Percentiles rank a stretch among this genome's conserved stretches.
These are phyloP conservation scores for Priocnemis perturbator DNA, from an alignment of 2,888 invertebrate species.

Conservation along the genomic window DNA sequence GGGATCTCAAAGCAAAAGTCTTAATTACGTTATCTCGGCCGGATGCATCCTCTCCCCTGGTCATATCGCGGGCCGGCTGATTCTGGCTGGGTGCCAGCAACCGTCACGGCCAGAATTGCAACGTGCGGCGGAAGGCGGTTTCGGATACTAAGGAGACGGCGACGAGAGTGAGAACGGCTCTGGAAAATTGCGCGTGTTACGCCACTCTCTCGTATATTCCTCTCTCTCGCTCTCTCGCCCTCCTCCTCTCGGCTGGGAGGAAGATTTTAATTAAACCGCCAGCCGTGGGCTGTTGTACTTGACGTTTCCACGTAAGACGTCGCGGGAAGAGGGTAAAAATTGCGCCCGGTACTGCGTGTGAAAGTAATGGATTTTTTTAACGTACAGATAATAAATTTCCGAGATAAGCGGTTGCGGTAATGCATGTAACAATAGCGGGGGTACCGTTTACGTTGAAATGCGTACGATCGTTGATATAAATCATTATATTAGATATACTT, in stretches of 20 bases:
- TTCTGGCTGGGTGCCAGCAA: constrained; percentile 61
- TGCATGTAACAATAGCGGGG: too few relatives aligned
- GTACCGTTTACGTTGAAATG: too few relatives aligned
- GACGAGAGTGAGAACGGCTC: constrained; percentile 16
- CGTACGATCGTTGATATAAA: too few relatives aligned
- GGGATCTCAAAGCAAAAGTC: constrained; percentile 59
- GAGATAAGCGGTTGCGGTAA: too few relatives aligned
- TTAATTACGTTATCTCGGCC: constrained; percentile 68
- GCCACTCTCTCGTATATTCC: not conserved
- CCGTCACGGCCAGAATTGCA: constrained; percentile 59
- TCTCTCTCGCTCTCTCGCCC: not conserved
- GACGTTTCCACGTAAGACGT: constrained; percentile 47
- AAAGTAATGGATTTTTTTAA: too few relatives aligned
- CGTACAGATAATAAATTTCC: too few relatives aligned
- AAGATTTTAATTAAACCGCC: constrained; percentile 67
- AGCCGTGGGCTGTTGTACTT: constrained; percentile 50
- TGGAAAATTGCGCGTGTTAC: too few relatives aligned
- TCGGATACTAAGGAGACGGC: constrained; percentile 21
- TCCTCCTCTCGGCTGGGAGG: not conserved
- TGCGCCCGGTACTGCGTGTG: too few relatives aligned
- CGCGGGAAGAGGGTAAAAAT: constrained; percentile 15
- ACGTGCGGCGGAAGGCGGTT: constrained; percentile 30
- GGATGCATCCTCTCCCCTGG: constrained; percentile 55
- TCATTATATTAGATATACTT: too few relatives aligned
- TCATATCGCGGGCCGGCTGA: constrained; percentile 57